These are phyloP conservation scores for Drepanosiphum platanoidis DNA, from an alignment of 2,888 invertebrate species.

Conservation along the genomic window DNA sequence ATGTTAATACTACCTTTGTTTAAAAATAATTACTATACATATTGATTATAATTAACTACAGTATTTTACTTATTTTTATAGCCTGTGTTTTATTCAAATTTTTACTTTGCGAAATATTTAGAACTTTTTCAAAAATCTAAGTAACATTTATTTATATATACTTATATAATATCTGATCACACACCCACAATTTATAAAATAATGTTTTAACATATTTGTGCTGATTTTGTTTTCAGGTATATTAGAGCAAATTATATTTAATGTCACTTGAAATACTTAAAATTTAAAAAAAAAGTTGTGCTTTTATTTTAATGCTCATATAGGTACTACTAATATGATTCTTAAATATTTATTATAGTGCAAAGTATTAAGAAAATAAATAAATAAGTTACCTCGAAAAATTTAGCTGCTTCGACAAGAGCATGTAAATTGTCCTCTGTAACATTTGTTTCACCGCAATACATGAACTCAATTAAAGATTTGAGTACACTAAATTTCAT, in stretches of 20 bases:
- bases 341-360: background rate
- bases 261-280: slow-evolving; percentile 35
- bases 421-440: slow-evolving; percentile 76
- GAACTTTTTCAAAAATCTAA: background rate
- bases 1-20: background rate
- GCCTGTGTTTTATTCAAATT: too few species aligned
- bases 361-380: background rate
- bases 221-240: background rate
- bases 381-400: slow-evolving; percentile 72
- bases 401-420: slow-evolving; percentile 76
- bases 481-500: slow-evolving; percentile 78
- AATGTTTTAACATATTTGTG: background rate
- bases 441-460: slow-evolving; percentile 79
- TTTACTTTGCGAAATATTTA: background rate
- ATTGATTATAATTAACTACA: too few species aligned
- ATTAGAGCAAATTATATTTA: background rate
- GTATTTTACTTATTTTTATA: background rate
- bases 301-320: background rate
- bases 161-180: too few species aligned
- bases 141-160: background rate
- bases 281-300: too few species aligned
- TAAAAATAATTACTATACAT: background rate
- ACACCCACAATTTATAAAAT: background rate
- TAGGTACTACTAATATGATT: background rate
- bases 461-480: slow-evolving; percentile 80